Conservation (phyloP, 2,888 invertebrate species). For the Zygogramma bicolorata region DNA sequence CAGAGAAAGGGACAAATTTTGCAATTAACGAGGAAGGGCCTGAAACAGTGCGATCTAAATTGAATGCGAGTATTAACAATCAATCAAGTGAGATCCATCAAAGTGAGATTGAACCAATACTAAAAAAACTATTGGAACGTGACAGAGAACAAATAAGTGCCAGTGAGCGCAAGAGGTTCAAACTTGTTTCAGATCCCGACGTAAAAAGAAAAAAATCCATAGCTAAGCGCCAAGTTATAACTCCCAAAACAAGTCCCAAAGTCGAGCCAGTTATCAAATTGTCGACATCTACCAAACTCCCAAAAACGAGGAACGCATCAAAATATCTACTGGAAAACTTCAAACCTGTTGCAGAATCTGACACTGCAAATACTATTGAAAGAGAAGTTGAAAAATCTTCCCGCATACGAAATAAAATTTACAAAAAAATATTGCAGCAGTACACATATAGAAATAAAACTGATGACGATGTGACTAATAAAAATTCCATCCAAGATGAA, state of each 20-base stretch:
- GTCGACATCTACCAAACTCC: not conserved
- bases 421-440: not conserved
- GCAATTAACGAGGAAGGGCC: not conserved
- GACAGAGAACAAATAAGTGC: not conserved
- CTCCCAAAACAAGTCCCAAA: not conserved
- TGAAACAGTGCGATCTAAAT: not conserved
- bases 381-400: not conserved
- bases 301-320: not conserved
- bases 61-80: not conserved
- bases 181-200: not conserved
- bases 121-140: not conserved
- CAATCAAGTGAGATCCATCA: not conserved
- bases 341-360: not conserved
- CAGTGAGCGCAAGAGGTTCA: not conserved
- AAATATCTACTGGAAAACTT: constrained; percentile 5
- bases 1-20: not conserved
- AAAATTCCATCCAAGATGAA: not conserved
- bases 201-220: not conserved
- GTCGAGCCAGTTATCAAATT: too few relatives aligned
- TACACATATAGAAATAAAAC: not conserved
- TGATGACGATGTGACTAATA: not conserved
- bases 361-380: not conserved
- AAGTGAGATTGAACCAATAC: not conserved
- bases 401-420: not conserved
- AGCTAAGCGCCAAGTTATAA: not conserved